Evolutionary conservation across 1,140 invertebrate genomes (phyloP), one percentile per base, ranked within the genome.

Genomic region (Meloidogyne chitwoodi): DNA sequence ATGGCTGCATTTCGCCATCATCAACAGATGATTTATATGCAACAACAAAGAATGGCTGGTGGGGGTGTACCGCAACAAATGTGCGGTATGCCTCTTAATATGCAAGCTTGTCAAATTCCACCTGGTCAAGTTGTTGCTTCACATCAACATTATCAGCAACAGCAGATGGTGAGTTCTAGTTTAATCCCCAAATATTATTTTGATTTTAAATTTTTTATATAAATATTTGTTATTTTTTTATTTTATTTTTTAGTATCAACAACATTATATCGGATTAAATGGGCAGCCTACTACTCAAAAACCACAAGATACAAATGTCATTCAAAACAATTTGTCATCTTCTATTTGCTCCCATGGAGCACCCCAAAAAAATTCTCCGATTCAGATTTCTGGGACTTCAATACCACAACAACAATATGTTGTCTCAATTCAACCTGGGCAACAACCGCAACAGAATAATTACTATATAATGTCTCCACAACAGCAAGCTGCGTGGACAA

Each of bases 1-100:
- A 34, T 75, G 65, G 62, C 38, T 44, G 56, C 56, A 75, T 61
- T 70, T 16, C 75, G 63, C 5, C 75, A 76, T n/a, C 75, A 76
- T n/a, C 41, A 64, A 34, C 71, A 73, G 56, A 68, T 75, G 63
- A 19, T 27, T 31, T 26, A 19, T 27, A 27, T 34, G n/a, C 69
- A 71, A 65, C 72, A 77, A 22, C 70, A 77, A 24, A 48, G 56
- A 67, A 76, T 77, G 24, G 26, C 75, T 22, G 62, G 11, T 19
- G 2, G 44, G 19, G 19, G 19, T 5, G 48, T 19, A n/a, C 19
- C 12, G 24, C 68, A 70, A 29, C 68, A 70, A 61, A 70, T 70
- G 68, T 44, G 68, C 38, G 44, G 44, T n/a, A 48, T n/a, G 4
- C 48, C 48, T 10, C 1, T 19, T n/a, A 56, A 56, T 8, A 14